These are phyloP conservation scores for Platycercus adscitus DNA, from an alignment of 2,113 vertebrate genomes.

Conservation along the genomic window DNA sequence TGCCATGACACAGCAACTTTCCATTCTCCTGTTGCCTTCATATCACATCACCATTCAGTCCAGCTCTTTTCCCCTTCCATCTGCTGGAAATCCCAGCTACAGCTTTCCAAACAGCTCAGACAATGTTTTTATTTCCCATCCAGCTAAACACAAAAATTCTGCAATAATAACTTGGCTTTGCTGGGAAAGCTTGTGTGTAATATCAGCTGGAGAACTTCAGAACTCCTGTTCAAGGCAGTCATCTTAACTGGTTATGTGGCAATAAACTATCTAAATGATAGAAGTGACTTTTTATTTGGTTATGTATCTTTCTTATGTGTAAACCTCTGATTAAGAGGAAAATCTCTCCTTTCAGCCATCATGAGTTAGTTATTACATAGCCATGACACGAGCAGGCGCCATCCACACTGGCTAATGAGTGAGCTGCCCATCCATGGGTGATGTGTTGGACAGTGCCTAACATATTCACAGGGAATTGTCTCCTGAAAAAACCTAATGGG, in stretches of 20 bases:
- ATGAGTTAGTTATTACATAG: not conserved
- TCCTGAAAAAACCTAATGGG: not conserved
- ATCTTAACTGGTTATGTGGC: not conserved
- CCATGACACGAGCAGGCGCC: not conserved
- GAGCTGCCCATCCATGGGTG: not conserved
- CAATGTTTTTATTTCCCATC: not conserved
- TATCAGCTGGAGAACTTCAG: not conserved
- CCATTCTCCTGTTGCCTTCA: not conserved
- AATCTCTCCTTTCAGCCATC: not conserved
- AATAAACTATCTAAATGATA: not conserved
- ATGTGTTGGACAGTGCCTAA: not conserved
- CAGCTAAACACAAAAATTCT: not conserved
- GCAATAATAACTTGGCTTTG: not conserved
- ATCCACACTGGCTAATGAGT: not conserved
- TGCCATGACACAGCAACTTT: constrained; percentile 29
- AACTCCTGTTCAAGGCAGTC: not conserved
- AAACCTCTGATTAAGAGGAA: not conserved
- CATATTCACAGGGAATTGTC: not conserved
- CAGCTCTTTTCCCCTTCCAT: not conserved
- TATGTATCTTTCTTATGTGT: not conserved
- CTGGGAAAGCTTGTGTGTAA: not conserved
- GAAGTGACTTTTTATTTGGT: not conserved
- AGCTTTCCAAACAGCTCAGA: not conserved
- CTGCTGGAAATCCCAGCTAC: not conserved
- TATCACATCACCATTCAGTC: not conserved